Evolutionary conservation across 2,113 vertebrate genomes (phyloP), one percentile per base, ranked within the genome.

Genomic region (Mionectes macconnelli): DNA sequence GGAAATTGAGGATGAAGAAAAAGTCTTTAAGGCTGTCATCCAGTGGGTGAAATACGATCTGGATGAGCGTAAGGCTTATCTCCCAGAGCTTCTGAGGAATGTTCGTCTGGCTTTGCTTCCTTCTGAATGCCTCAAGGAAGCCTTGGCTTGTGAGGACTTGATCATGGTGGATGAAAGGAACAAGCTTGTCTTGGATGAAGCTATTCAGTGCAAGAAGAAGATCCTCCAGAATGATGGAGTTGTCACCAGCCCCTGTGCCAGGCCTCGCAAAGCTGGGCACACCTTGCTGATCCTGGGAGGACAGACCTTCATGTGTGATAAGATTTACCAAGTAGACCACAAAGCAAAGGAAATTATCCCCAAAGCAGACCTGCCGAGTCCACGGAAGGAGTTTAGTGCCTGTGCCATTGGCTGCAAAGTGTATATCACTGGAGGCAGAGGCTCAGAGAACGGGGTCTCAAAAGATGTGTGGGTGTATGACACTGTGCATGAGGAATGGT

Each of bases 301-400:
- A 28, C 99, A 99, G 97, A 99, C 99, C 27, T 99, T 99, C 97
- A 99, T 99, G 99, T 99, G 99, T 24, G 99, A 99, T 96, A 99
- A 99, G 97, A 99, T 99, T 84, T 99, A 99, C 96, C 99, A 99
- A 97, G 99, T 99, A 57, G 99, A 99, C 95, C 99, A 99, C 81
- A 98, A 99, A 96, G 99, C 99, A 31, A 99, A 99, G 97, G 99
- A 99, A 96, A 99, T 99, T 87, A 99, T 99, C 70, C 99, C 99
- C 63, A 99, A 99, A 96, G 98, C 99, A 1, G 99, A 99, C 91
- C 97, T 99, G 64, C 99, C 99, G 0, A 99, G 99, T 79, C 99
- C 99, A 8, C 98, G 99, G 73, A 99, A 99, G 91, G 99, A 99
- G 94, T 99, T 99, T 63, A 99, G 99, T 3, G 99, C 99, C 17